These are phyloP conservation scores for Distichodus sexfasciatus DNA, from an alignment of 2,797 vertebrate species.

Conservation along the genomic window DNA sequence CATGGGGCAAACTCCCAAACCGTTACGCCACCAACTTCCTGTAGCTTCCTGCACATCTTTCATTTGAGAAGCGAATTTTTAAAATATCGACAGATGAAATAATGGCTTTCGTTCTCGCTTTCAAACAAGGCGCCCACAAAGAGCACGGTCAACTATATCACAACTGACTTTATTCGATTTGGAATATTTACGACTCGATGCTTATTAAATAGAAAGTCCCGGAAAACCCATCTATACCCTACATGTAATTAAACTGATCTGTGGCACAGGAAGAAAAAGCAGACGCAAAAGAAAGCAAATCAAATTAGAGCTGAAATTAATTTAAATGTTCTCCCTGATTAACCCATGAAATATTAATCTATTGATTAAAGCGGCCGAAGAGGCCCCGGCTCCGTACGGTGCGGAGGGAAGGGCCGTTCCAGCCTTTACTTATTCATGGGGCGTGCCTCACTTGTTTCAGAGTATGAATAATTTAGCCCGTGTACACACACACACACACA, in stretches of 20 bases:
- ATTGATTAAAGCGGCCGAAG: slow-evolving; percentile 64
- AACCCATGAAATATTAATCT: slow-evolving; percentile 66
- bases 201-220: not conserved
- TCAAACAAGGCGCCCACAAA: not conserved
- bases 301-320: slow-evolving; percentile 61
- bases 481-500: slow-evolving; percentile 63
- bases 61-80: not conserved
- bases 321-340: slow-evolving; percentile 61
- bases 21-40: no score
- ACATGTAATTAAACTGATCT: not conserved
- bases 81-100: not conserved
- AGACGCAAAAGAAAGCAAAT: slow-evolving; percentile 54
- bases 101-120: not conserved
- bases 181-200: not conserved
- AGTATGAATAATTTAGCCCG: slow-evolving; percentile 67
- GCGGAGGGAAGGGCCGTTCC: slow-evolving; percentile 39
- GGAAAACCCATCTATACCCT: not conserved
- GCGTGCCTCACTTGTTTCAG: slow-evolving; percentile 57
- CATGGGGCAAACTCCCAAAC: no score
- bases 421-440: slow-evolving; percentile 68
- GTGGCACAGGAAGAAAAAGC: slow-evolving; percentile 11
- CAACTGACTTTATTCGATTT: slow-evolving; percentile 1
- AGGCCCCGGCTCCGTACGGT: slow-evolving; percentile 43
- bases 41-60: not conserved
- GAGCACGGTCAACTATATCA: not conserved